A percentile compares a stretch with the other conserved stretches of the same genome.
Conservation (phyloP, 2,888 invertebrate genomes). For the Cacoxenus indagator region DNA sequence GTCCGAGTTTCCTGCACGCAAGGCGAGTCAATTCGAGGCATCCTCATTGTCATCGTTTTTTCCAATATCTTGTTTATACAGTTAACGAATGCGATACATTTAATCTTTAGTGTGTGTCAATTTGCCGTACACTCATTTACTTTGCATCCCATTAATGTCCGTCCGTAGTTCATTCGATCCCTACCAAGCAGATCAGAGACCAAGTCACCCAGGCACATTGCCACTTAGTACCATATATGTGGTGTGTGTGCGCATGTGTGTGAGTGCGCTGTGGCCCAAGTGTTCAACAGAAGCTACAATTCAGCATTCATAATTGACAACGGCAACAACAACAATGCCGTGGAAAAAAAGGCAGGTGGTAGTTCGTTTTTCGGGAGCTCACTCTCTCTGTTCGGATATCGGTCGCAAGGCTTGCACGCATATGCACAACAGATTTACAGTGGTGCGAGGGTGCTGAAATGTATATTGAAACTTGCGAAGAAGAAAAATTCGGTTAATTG, state of each 20-base stretch:
- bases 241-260: neutral
- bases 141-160: conserved; percentile 40
- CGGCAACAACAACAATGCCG: conserved; percentile 22
- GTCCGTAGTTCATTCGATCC: conserved; percentile 20
- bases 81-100: conserved; percentile 66
- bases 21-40: neutral
- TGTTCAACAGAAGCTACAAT: conserved; percentile 68
- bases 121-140: conserved; percentile 64
- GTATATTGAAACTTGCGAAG: neutral
- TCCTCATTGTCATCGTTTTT: neutral
- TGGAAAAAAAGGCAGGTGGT: conserved; percentile 65
- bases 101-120: conserved; percentile 66
- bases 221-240: conserved; percentile 59
- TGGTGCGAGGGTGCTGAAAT: conserved; percentile 41
- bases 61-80: conserved; percentile 62
- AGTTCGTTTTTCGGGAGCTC: conserved; percentile 57
- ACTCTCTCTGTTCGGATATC: conserved; percentile 45
- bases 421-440: conserved; percentile 53
- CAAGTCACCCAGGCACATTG: conserved; percentile 59
- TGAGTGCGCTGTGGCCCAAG: conserved; percentile 44
- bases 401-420: conserved; percentile 17
- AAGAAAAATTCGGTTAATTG: too few relatives aligned
- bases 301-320: conserved; percentile 63
- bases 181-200: conserved; percentile 30
- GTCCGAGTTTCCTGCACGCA: conserved; percentile 11